phyloP scores from a whole-genome alignment of 2,888 invertebrate species.

The Galeruca laticollis region DNA sequence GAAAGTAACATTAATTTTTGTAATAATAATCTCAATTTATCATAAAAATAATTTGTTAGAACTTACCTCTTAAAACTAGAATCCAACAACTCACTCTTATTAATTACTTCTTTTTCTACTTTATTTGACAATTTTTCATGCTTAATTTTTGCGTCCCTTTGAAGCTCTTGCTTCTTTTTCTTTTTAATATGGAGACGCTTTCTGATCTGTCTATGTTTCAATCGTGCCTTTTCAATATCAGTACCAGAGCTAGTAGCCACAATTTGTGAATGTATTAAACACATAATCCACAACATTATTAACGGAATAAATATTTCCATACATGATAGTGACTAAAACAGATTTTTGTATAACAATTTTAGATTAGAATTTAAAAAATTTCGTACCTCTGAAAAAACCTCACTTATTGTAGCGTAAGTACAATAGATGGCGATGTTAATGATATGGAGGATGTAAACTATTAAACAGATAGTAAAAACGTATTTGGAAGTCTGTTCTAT shows the following conservation, averaged over 20 bases:
- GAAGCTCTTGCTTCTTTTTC: conserved; percentile 23
- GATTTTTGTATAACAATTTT: not conserved
- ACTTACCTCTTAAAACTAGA: conserved; percentile 24
- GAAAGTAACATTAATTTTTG: too few relatives aligned
- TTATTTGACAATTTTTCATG: conserved; percentile 14
- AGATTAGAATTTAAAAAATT: not conserved
- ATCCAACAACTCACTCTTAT: conserved; percentile 18
- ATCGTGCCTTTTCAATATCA: conserved; percentile 50
- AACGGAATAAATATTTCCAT: conserved; percentile 81
- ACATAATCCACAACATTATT: conserved; percentile 79
- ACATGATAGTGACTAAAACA: conserved; percentile 70
- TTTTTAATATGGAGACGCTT: conserved; percentile 30
- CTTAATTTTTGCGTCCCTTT: conserved; percentile 14
- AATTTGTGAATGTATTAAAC: conserved; percentile 85
- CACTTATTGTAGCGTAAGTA: conserved; percentile 20
- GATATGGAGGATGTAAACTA: conserved; percentile 83
- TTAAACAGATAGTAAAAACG: conserved; percentile 80
- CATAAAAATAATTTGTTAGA: not conserved
- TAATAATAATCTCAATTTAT: too few relatives aligned
- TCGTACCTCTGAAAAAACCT: conserved; percentile 51
- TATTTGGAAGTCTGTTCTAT: conserved; percentile 85
- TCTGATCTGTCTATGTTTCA: conserved; percentile 51
- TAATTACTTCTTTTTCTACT: conserved; percentile 13
- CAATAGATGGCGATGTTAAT: conserved; percentile 68
- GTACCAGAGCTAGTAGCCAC: conserved; percentile 74